Evolutionary conservation across 92 coral and sea anemone species (phyloP).

Genomic region (Epizoanthus illoricatus): DNA sequence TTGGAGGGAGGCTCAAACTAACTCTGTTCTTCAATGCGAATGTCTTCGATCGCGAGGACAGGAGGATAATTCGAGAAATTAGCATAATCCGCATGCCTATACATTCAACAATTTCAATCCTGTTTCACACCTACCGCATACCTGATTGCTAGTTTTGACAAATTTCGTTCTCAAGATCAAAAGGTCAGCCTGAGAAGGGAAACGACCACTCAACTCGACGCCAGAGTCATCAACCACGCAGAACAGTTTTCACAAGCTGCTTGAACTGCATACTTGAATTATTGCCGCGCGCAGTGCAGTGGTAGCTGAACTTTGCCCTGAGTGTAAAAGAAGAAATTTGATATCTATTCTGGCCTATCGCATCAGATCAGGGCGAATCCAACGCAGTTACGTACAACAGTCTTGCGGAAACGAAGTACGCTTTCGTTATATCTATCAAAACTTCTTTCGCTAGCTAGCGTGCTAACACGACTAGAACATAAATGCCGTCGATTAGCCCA

Average conservation of each 20-base stretch:
- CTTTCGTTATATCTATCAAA: background rate
- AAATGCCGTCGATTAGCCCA: slow-evolving; percentile 70
- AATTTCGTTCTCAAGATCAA: slow-evolving; percentile 12
- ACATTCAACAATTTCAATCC: no score
- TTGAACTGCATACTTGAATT: no score
- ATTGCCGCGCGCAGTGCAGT: background rate
- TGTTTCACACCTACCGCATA: no score
- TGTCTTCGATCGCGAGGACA: no score
- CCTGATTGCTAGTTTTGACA: background rate
- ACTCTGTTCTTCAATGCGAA: no score
- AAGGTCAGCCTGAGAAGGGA: slow-evolving; percentile 14
- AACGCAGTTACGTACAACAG: background rate
- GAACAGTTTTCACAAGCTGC: background rate
- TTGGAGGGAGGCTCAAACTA: background rate
- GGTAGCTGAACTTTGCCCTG: slow-evolving; percentile 5
- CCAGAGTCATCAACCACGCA: background rate
- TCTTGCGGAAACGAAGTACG: slow-evolving; percentile 10
- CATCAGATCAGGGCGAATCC: no score
- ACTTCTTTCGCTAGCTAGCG: background rate
- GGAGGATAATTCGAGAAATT: no score
- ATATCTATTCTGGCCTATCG: slow-evolving; percentile 14
- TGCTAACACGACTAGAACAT: background rate
- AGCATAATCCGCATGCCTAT: no score
- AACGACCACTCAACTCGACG: background rate
- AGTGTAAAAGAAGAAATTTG: slow-evolving; percentile 13